A percentile compares a stretch with the other conserved stretches of the same genome.
These are phyloP conservation scores for Grallaria varia DNA, from an alignment of 2,113 vertebrate genomes.

Conservation along the genomic window DNA sequence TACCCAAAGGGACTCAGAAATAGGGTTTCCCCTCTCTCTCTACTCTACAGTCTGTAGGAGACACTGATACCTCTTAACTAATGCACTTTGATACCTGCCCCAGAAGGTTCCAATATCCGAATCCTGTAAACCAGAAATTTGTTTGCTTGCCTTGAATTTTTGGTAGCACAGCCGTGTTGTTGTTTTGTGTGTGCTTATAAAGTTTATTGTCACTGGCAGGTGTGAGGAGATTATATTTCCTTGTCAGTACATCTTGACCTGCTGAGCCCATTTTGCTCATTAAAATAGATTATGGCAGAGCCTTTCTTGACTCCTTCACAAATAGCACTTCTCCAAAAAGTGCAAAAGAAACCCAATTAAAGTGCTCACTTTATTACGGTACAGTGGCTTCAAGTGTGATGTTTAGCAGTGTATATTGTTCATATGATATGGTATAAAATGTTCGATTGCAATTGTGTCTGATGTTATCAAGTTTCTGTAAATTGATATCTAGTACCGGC, in stretches of 20 bases:
- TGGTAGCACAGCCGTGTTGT: not conserved
- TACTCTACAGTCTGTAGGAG: not conserved
- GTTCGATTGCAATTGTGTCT: slow-evolving; percentile 35
- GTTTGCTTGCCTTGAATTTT: not conserved
- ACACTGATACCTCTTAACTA: not conserved
- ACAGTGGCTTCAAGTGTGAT: not conserved
- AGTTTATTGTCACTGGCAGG: slow-evolving; percentile 37
- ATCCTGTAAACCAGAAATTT: not conserved
- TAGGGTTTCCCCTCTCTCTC: not conserved
- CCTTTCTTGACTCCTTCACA: not conserved
- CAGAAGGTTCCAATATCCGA: not conserved
- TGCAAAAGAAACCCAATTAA: not conserved
- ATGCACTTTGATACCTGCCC: not conserved
- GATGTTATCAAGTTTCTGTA: slow-evolving; percentile 71
- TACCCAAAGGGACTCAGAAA: slow-evolving; percentile 2
- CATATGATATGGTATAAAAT: slow-evolving; percentile 51
- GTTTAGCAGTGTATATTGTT: slow-evolving; percentile 17
- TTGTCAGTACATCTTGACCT: slow-evolving; percentile 30
- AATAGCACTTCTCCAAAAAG: slow-evolving; percentile 9
- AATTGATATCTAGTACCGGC: slow-evolving; percentile 69
- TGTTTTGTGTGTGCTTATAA: not conserved
- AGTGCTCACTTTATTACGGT: slow-evolving; percentile 4
- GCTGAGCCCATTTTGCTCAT: slow-evolving; percentile 55
- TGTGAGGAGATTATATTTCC: slow-evolving; percentile 5
- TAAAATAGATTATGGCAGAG: slow-evolving; percentile 35